Conservation (phyloP, 2,797 vertebrate species). For the Acanthurus leucopareius region DNA sequence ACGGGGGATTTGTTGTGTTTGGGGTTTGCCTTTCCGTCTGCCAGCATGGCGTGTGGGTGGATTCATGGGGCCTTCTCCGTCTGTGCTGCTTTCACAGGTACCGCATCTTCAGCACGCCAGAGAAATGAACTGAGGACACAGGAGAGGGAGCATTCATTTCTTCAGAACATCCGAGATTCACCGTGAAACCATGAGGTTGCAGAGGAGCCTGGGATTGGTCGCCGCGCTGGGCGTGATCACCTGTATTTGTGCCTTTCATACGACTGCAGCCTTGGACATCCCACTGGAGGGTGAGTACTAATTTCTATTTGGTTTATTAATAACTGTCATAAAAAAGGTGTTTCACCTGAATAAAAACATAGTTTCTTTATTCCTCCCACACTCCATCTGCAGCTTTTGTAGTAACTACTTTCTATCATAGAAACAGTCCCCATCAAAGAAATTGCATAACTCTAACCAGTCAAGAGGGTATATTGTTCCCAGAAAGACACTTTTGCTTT, state of each 20-base stretch:
- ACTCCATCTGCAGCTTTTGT: not conserved
- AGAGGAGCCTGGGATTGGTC: conserved; percentile 63
- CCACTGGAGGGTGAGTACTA: conserved; percentile 84
- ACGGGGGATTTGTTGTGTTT: conserved; percentile 73
- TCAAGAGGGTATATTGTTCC: too few species aligned
- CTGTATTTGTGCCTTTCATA: conserved; percentile 74
- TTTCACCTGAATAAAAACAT: not conserved
- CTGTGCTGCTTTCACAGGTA: conserved; percentile 78
- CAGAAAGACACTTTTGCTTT: too few species aligned
- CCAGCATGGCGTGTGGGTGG: conserved; percentile 57
- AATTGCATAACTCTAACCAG: not conserved
- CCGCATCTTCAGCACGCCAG: conserved; percentile 47
- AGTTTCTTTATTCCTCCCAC: not conserved
- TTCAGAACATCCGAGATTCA: conserved; percentile 59
- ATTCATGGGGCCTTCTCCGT: conserved; percentile 70
- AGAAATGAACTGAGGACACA: conserved; percentile 83
- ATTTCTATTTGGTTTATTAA: conserved; percentile 5
- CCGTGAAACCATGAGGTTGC: conserved; percentile 77
- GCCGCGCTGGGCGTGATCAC: conserved; percentile 63
- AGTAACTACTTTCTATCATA: not conserved
- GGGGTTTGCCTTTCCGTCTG: conserved; percentile 70
- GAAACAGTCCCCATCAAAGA: not conserved
- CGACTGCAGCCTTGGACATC: conserved; percentile 78
- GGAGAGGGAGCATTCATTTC: conserved; percentile 53
- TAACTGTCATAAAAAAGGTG: not conserved